These are phyloP conservation scores for Semicossyphus pulcher DNA, from an alignment of 2,113 vertebrate genomes.

Conservation along the genomic window DNA sequence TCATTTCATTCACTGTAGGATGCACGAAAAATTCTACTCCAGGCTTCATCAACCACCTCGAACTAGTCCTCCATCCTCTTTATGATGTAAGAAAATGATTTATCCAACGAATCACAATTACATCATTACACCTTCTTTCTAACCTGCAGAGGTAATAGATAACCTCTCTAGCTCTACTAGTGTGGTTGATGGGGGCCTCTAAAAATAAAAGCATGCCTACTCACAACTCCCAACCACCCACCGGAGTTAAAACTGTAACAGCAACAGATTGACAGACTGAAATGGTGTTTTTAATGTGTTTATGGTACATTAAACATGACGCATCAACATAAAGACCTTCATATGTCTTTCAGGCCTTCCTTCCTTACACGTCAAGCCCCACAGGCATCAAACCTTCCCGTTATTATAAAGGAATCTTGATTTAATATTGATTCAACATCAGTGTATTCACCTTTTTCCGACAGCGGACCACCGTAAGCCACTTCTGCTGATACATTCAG, in stretches of 20 bases:
- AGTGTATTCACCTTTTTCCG: not conserved
- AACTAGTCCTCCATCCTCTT: not conserved
- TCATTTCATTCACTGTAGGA: not conserved
- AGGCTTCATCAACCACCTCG: not conserved
- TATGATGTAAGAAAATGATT: not conserved
- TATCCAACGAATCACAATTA: not conserved
- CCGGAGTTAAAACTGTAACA: constrained; percentile 12
- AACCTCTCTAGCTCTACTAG: not conserved
- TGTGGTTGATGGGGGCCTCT: constrained; percentile 4
- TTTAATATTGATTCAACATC: constrained; percentile 32
- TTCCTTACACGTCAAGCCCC: not conserved
- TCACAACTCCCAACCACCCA: constrained; percentile 21
- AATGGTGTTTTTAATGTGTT: not conserved
- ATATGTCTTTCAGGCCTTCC: not conserved
- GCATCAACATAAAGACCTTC: not conserved
- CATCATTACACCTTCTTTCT: not conserved
- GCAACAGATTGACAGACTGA: not conserved
- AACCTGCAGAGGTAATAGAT: not conserved
- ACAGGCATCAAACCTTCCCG: not conserved
- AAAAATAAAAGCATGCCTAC: constrained; percentile 30
- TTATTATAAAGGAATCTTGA: constrained; percentile 7
- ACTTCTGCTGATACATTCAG: constrained; percentile 1
- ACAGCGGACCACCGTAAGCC: not conserved
- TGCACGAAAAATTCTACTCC: not conserved
- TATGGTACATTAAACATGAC: not conserved